Base-by-base conservation (phyloP, 1,140 invertebrate species). In the Anoplophora glabripennis region DNA sequence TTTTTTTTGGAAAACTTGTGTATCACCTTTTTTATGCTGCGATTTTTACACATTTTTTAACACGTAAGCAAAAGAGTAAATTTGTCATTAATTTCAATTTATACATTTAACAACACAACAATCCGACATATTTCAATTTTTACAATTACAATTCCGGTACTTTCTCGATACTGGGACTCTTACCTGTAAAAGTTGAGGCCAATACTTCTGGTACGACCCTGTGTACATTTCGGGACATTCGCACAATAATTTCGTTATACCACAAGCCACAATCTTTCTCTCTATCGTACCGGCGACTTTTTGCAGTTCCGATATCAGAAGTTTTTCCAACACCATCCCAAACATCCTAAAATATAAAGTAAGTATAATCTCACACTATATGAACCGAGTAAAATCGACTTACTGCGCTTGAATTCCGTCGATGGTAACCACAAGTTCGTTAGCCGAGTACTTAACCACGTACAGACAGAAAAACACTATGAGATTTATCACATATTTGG, bases 401-500 rank as follows among this genome's bases (percentile, higher is more conserved):
- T 77, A 92, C 89, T 89, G 86, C 10, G 84, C 76, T 75, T 99
- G 95, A 65, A 98, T 91, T 9, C 83, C 83, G 73, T 98, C 93
- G 38, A 98, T 80, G 3, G 91, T 80, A 17, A 86, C 79, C 5
- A 96, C 82, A 8, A 98, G 79, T 51, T 77, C 78, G 41, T 78
- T 76, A 1, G 89, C 81, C 15, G 89, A 88, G 71, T 89, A 89
- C 74, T 90, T 89, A 41, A 91, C 84, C 5, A 86, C 81, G 77
- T 90, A 98, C 59, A 93, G 84, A 42, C 84, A 89, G 68, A 98
- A 89, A 79, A 98, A 98, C 0, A 94, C 89, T 40, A 98, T 86
- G 0, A 98, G 79, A 57, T 89, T 86, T 73, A 89, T 89, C 1
- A 97, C 84, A 76, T 88, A 97, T 79, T 98, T 98, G 0, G 92